Evolutionary conservation across 2,113 vertebrate species (phyloP), one percentile per base, ranked within the genome.

Genomic region (Brienomyrus longianalis): DNA sequence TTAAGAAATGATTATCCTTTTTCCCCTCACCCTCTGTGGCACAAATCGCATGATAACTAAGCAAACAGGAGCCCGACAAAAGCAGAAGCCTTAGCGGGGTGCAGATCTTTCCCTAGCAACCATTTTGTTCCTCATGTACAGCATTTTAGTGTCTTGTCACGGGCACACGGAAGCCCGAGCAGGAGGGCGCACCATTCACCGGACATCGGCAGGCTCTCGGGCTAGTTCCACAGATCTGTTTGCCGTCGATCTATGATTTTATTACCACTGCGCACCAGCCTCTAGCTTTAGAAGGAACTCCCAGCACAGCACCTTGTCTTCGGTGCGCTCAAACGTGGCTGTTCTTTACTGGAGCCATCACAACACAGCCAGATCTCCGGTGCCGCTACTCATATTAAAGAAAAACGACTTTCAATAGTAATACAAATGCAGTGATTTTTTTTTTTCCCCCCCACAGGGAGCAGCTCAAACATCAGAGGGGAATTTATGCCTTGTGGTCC

Each of bases 81-180:
- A 88, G 85, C 87, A 83, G 83, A 52, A 87, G 86, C 51, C 87
- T 83, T 83, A 66, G 74, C 50, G 62, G 86, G 83, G 86, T 17
- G 9, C 74, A 19, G 50, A 77, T 35, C 31, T 39, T 27, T 89
- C 83, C 91, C 77, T 89, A 13, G 74, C 54, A 52, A 90, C 88
- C 88, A 85, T 56, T 87, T 87, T 54, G 51, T 54, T 9, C 50
- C n/a, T 19, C 15, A 0, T 35, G 27, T 35, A 13, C 23, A 27
- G 51, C 50, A 43, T 87, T 56, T 87, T 87, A 35, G 11, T 54
- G 50, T 48, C 31, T 87, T 52, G 52, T 54, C 51, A 21, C 48
- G 2, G 43, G 15, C 35, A 43, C 35, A 43, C 0, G 6, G 31
- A 43, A 59, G 86, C 7, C 83, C 43, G 3, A 23, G 83, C 10